These are phyloP conservation scores for Rhinogobius similis DNA, from an alignment of 2,113 vertebrate species.

Conservation along the genomic window DNA sequence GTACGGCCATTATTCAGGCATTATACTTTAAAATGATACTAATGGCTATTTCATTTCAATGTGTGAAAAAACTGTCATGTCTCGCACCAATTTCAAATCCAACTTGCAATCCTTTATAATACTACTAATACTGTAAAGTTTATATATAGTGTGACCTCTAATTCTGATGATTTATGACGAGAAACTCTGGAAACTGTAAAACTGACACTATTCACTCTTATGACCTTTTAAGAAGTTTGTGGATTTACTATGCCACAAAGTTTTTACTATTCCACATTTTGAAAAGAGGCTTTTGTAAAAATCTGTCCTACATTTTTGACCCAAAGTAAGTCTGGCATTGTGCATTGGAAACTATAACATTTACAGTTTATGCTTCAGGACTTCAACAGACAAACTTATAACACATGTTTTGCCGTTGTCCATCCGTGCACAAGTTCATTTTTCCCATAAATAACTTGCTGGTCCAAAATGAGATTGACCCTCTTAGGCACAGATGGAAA, in stretches of 20 bases:
- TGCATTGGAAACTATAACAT: slow-evolving; percentile 11
- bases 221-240: not conserved
- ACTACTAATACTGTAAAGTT: not conserved
- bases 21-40: not conserved
- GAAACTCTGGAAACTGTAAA: not conserved
- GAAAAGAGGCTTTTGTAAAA: not conserved
- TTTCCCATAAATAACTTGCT: slow-evolving; percentile 26
- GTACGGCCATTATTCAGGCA: not conserved
- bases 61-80: not conserved
- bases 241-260: not conserved
- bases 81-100: not conserved
- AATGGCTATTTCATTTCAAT: not conserved
- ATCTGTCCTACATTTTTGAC: not conserved
- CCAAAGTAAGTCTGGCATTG: slow-evolving; percentile 4
- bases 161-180: not conserved
- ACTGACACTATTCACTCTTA: slow-evolving; percentile 1
- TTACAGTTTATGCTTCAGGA: slow-evolving; percentile 21
- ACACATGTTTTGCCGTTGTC: slow-evolving; percentile 36
- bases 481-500: slow-evolving; percentile 45
- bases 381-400: slow-evolving; percentile 38
- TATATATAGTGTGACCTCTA: not conserved
- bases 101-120: not conserved
- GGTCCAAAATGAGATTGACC: slow-evolving; percentile 28
- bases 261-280: not conserved
- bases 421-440: slow-evolving; percentile 12